Conservation (phyloP, 1,140 invertebrate species). For the Orussus abietinus region DNA sequence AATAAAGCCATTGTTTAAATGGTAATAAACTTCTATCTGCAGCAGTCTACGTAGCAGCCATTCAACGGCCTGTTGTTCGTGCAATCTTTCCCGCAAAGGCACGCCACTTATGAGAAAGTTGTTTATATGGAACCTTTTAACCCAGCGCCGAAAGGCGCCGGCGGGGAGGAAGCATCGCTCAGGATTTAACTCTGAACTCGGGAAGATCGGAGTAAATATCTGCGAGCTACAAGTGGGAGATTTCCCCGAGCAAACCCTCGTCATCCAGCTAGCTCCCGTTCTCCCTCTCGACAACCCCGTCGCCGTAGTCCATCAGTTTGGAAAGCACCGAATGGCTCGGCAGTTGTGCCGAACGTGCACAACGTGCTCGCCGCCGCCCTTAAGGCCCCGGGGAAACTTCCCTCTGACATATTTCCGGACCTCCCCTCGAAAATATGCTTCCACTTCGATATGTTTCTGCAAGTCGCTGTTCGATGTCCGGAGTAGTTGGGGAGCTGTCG, state of each 20-base stretch:
- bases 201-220: constrained; percentile 44
- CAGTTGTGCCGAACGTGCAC: no score
- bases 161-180: constrained; percentile 40
- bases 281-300: constrained; percentile 7
- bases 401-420: constrained; percentile 26
- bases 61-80: no score
- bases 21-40: no score
- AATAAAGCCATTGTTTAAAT: no score
- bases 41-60: no score
- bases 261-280: constrained; percentile 6
- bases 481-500: no score
- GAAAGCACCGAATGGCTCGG: constrained; percentile 33
- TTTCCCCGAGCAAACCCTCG: constrained; percentile 25
- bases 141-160: no score
- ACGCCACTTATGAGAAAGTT: no score
- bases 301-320: constrained; percentile 19
- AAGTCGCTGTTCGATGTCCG: constrained; percentile 2
- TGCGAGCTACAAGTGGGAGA: constrained; percentile 48
- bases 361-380: constrained; percentile 19
- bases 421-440: no score
- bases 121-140: no score
- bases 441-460: constrained; percentile 11
- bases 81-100: no score
- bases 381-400: constrained; percentile 23
- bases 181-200: constrained; percentile 36